These are phyloP conservation scores for Lithosia quadra DNA, from an alignment of 2,888 invertebrate genomes.

Conservation along the genomic window DNA sequence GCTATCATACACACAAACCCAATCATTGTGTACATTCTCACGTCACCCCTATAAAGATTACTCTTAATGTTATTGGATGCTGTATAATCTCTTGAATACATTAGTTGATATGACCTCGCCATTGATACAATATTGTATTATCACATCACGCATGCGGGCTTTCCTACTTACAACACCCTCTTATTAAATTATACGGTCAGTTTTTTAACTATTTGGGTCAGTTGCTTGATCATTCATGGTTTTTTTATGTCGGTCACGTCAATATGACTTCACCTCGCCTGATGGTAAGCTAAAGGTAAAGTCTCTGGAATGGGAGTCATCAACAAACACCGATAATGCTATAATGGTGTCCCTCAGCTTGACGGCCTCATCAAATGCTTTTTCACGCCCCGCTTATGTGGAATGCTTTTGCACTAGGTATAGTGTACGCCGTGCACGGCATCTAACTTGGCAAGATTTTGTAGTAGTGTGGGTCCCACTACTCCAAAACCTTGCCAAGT, in stretches of 20 bases:
- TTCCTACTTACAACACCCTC: background rate
- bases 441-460: too few species aligned
- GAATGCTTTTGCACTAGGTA: too few species aligned
- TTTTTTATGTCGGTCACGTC: background rate
- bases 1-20: background rate
- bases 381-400: too few species aligned
- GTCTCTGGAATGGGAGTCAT: too few species aligned
- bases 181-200: background rate
- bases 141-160: background rate
- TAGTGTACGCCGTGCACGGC: too few species aligned
- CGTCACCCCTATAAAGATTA: conserved; percentile 30
- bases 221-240: background rate
- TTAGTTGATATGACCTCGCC: conserved; percentile 23
- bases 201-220: conserved; percentile 1
- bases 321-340: too few species aligned
- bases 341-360: too few species aligned
- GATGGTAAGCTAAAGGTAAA: too few species aligned
- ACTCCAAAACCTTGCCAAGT: too few species aligned
- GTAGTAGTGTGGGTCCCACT: too few species aligned
- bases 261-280: too few species aligned
- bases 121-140: background rate
- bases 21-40: conserved; percentile 17
- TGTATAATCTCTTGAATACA: conserved; percentile 31
- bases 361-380: too few species aligned
- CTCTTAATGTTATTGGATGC: conserved; percentile 29